phyloP scores from a whole-genome alignment of 2,888 invertebrate species.

The Acleris holmiana region DNA sequence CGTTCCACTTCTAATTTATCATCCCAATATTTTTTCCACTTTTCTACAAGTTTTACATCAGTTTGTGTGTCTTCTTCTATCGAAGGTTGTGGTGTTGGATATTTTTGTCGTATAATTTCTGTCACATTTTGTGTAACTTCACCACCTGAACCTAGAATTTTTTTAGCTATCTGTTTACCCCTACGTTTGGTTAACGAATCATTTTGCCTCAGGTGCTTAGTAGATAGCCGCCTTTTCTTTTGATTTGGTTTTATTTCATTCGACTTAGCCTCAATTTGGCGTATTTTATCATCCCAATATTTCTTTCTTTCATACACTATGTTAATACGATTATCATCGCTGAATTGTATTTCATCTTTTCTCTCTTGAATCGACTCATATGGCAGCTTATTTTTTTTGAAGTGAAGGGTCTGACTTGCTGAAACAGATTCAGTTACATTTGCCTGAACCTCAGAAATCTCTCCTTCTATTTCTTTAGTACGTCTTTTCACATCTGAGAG shows the following conservation, averaged over 20 bases:
- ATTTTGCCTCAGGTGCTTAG: constrained; percentile 66
- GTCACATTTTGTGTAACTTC: constrained; percentile 47
- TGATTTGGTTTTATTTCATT: constrained; percentile 62
- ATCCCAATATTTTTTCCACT: constrained; percentile 78
- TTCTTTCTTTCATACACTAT: constrained; percentile 78
- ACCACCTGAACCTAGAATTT: constrained; percentile 58
- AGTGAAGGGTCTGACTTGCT: constrained; percentile 78
- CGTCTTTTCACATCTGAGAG: constrained; percentile 81
- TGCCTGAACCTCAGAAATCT: constrained; percentile 83
- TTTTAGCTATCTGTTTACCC: constrained; percentile 73
- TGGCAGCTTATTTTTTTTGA: constrained; percentile 44
- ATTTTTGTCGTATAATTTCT: constrained; percentile 42
- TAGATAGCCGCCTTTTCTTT: constrained; percentile 61
- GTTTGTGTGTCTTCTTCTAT: constrained; percentile 42
- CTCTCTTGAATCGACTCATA: constrained; percentile 41
- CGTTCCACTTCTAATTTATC: constrained; percentile 64
- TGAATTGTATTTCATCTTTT: constrained; percentile 59
- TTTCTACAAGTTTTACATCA: constrained; percentile 64
- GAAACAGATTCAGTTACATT: constrained; percentile 81
- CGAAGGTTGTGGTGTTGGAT: constrained; percentile 32
- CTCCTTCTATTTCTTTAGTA: constrained; percentile 64
- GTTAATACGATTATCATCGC: constrained; percentile 58
- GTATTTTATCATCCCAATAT: constrained; percentile 80
- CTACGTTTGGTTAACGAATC: constrained; percentile 75
- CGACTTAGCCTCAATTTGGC: constrained; percentile 70